Conservation (phyloP, 37 sponge, comb jelly and placozoan genomes). For the Crambe crambe region DNA sequence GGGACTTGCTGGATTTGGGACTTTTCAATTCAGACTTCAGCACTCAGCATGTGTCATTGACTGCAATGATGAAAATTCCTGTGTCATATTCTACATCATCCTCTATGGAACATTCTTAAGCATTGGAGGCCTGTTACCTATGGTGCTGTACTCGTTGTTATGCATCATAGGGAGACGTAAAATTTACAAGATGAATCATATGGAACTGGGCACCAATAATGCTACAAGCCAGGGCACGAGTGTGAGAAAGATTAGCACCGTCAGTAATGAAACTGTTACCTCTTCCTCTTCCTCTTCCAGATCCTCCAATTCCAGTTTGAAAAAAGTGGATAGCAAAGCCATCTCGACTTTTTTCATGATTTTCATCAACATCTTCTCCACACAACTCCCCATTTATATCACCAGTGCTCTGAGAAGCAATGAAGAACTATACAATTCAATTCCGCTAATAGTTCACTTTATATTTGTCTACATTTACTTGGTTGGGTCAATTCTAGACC, state of each 20-base stretch:
- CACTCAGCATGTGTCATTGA: slow-evolving; percentile 12
- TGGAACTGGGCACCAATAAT: slow-evolving; percentile 12
- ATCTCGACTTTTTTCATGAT: slow-evolving; percentile 7
- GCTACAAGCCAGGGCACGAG: neutral
- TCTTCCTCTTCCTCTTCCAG: neutral
- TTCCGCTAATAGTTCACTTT: slow-evolving; percentile 13
- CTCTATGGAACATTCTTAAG: neutral
- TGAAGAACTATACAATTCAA: neutral
- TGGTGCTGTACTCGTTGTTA: slow-evolving; percentile 1
- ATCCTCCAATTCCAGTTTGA: neutral
- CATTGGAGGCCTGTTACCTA: slow-evolving; percentile 25
- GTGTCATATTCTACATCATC: neutral
- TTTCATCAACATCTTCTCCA: neutral
- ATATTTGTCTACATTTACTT: slow-evolving; percentile 15
- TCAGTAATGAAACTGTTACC: neutral
- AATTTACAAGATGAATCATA: neutral
- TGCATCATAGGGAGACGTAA: slow-evolving; percentile 7
- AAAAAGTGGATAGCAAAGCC: neutral
- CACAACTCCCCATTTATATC: slow-evolving; percentile 8
- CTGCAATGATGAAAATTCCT: neutral
- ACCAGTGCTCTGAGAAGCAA: neutral
- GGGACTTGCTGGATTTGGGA: neutral
- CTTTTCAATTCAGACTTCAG: neutral
- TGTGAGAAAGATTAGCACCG: neutral
- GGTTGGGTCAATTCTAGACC: slow-evolving; percentile 5